Percentiles rank a stretch among this genome's conserved stretches.
phyloP scores from a whole-genome alignment of 1,140 invertebrate species.

The Drosophila ambigua region DNA sequence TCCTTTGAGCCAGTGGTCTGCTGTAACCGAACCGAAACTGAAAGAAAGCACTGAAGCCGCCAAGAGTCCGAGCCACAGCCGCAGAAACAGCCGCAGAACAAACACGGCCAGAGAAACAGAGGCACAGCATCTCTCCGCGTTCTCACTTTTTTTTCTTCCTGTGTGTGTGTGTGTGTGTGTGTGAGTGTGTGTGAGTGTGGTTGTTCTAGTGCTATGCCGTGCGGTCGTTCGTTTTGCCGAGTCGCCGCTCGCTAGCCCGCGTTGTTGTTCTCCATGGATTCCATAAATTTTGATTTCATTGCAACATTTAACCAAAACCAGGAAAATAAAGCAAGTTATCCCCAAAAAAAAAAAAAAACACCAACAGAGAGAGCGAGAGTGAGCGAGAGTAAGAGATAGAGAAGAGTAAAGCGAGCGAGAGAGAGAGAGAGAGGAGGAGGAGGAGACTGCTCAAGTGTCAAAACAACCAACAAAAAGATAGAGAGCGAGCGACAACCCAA shows the following conservation, averaged over 20 bases:
- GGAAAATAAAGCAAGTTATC: no score
- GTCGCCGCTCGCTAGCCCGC: no score
- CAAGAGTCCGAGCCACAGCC: background rate
- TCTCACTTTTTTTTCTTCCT: no score
- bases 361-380: conserved; percentile 8
- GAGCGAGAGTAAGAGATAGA: background rate
- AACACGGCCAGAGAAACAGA: conserved; percentile 3
- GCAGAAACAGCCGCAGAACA: no score
- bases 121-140: conserved; percentile 1
- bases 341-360: background rate
- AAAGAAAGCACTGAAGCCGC: conserved; percentile 4
- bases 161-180: no score
- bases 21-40: conserved; percentile 9
- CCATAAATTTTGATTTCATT: conserved; percentile 7
- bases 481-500: conserved; percentile 15
- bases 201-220: no score
- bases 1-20: conserved; percentile 21
- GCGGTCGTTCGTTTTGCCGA: no score
- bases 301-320: conserved; percentile 25
- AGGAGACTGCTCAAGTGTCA: conserved; percentile 34
- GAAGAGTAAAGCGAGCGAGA: background rate
- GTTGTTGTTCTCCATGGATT: conserved; percentile 14
- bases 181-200: no score
- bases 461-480: conserved; percentile 11
- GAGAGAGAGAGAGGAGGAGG: conserved; percentile 7